A percentile compares a stretch with the other conserved stretches of the same genome.
Conservation (phyloP, 2,888 invertebrate genomes). For the Aspidapion aeneum region DNA sequence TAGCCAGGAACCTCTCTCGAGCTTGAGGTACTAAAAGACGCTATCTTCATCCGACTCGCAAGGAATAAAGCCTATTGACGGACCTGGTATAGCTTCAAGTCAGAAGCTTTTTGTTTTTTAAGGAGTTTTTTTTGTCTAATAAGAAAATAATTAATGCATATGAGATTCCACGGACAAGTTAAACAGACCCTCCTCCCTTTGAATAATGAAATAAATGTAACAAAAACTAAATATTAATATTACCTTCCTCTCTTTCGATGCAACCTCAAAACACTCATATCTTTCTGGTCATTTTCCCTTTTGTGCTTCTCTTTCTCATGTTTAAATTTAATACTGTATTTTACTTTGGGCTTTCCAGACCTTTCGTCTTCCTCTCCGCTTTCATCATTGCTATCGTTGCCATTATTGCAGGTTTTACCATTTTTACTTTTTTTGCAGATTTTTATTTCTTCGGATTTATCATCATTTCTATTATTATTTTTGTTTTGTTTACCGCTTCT, state of each 20-base stretch:
- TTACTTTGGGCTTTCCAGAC: slow-evolving; percentile 19
- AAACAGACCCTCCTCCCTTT: no score
- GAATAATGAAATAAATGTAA: no score
- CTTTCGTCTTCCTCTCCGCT: neutral
- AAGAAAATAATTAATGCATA: no score
- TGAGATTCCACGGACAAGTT: no score
- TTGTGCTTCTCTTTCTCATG: slow-evolving; percentile 37
- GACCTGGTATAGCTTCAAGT: no score
- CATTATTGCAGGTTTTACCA: neutral
- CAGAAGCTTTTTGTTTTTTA: no score
- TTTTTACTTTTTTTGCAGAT: neutral
- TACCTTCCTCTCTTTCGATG: slow-evolving; percentile 29
- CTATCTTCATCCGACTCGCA: no score
- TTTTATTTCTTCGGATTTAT: neutral
- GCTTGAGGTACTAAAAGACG: no score
- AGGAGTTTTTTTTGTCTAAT: no score
- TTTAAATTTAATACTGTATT: slow-evolving; percentile 38
- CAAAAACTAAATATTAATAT: no score
- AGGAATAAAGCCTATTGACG: no score
- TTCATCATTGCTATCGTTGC: neutral
- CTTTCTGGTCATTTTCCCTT: slow-evolving; percentile 27
- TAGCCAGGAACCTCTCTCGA: no score
- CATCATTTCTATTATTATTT: neutral
- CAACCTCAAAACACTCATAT: slow-evolving; percentile 31
- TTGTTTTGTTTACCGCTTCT: neutral